These are phyloP conservation scores for Scaptomyza caliginosa DNA, from an alignment of 2,888 invertebrate species.

Conservation along the genomic window DNA sequence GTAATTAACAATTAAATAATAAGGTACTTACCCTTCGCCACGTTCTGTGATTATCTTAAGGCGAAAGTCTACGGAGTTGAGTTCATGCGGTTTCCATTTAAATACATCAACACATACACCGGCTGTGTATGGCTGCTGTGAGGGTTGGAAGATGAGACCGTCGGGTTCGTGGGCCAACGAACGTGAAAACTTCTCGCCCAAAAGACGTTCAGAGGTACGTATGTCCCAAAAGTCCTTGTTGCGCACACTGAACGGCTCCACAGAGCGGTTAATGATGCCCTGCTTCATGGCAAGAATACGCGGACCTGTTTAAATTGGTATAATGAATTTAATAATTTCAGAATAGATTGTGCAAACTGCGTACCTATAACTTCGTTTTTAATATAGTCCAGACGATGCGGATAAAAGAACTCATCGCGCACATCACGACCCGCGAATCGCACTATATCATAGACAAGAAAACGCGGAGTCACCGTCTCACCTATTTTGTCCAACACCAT, in stretches of 20 bases:
- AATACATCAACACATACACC: constrained; percentile 94
- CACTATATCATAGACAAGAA: constrained; percentile 97
- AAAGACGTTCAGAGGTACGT: constrained; percentile 87
- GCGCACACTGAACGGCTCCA: constrained; percentile 96
- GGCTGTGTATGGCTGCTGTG: constrained; percentile 91
- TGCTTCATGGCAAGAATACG: constrained; percentile 90
- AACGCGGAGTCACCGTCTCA: constrained; percentile 91
- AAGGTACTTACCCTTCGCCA: constrained; percentile 90
- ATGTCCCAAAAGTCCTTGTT: constrained; percentile 96
- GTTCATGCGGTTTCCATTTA: constrained; percentile 98
- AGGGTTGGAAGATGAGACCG: constrained; percentile 98
- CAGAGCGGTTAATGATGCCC: constrained; percentile 89
- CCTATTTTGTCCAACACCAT: constrained; percentile 96
- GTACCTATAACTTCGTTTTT: constrained; percentile 88
- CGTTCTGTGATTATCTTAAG: constrained; percentile 91
- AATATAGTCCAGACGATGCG: constrained; percentile 91
- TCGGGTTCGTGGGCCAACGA: constrained; percentile 97
- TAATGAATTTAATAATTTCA: background rate
- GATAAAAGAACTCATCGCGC: constrained; percentile 90
- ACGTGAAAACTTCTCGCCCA: constrained; percentile 93
- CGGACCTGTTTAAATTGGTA: constrained; percentile 56
- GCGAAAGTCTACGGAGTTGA: constrained; percentile 98
- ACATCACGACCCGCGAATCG: constrained; percentile 91
- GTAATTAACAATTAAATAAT: too few species aligned
- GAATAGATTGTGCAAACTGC: constrained; percentile 15